Evolutionary conservation across 2,888 invertebrate genomes (phyloP), one percentile per base, ranked within the genome.

Genomic region (Aethes cnicana): DNA sequence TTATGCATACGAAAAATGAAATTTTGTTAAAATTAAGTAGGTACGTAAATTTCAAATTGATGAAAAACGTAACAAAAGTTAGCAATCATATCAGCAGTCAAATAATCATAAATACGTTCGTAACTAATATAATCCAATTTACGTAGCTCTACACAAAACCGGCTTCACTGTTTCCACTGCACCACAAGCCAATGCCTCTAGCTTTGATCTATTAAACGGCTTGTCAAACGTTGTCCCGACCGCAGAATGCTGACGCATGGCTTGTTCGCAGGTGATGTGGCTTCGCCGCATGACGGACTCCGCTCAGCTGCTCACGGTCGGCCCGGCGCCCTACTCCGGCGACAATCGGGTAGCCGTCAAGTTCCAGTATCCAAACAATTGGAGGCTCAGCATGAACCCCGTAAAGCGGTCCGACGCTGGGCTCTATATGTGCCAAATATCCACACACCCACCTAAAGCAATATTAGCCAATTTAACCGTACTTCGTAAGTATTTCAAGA

Each of bases 401-500:
- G 94, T 94, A 25, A 93, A 92, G 67, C 90, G 91, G 55, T 91
- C 93, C 20, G 95, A 95, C 70, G 93, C 92, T 33, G 95, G 95
- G 14, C 84, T 93, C 49, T 95, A 95, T 73, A 93, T 95, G 91
- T 95, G 95, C 82, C 95, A 95, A 92, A 94, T 95, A 73, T 95
- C 95, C 49, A 95, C 95, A 33, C 94, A 95, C 83, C 95, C 95
- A 14, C 94, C 95, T 16, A 92, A 93, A 64, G 94, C 94, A 62
- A 93, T 95, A 70, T 92, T 94, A 68, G 92, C 94, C 55, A 94
- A 95, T 73, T 90, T 95, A 62, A 94, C 94, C 60, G 93, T 95
- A 64, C 86, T 94, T 73, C 93, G 95, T 95, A 91, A 92, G 90
- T 85, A 59, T 52, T 43, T 16, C 26, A n/a, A 20, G 33, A 20